Percentiles rank a stretch among this genome's conserved stretches.
These are phyloP conservation scores for Scarus forsteni DNA, from an alignment of 2,797 vertebrate genomes.

Conservation along the genomic window DNA sequence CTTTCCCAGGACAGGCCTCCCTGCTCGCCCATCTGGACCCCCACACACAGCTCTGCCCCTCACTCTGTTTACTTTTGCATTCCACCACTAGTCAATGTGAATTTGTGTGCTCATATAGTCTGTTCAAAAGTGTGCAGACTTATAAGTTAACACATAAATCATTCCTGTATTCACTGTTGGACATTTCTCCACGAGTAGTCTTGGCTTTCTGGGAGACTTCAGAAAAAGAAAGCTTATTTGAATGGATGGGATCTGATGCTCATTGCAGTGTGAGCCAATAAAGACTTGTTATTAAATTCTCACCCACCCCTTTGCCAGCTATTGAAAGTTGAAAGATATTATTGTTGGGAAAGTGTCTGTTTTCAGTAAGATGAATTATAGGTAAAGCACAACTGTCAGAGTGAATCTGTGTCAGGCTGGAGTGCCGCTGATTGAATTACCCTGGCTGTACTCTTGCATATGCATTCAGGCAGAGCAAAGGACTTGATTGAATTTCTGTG, in stretches of 20 bases:
- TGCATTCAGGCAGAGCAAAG: conserved; percentile 54
- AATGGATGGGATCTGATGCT: conserved; percentile 54
- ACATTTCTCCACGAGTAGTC: conserved; percentile 28
- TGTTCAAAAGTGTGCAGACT: conserved; percentile 42
- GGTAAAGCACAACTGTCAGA: conserved; percentile 78
- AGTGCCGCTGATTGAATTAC: conserved; percentile 80
- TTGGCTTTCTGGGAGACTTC: conserved; percentile 27
- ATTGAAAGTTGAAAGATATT: conserved; percentile 73
- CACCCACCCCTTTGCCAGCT: conserved; percentile 71
- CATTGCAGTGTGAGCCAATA: conserved; percentile 66
- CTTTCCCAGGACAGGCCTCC: conserved; percentile 78
- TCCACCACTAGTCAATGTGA: conserved; percentile 57
- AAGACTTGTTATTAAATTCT: conserved; percentile 74
- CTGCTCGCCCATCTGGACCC: conserved; percentile 82
- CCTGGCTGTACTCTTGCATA: conserved; percentile 66
- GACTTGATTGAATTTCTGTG: conserved; percentile 57
- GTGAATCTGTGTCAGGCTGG: conserved; percentile 79
- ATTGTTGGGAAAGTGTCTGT: conserved; percentile 80
- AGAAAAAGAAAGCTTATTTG: conserved; percentile 40
- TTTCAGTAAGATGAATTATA: conserved; percentile 82
- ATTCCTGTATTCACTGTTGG: conserved; percentile 26
- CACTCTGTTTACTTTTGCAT: conserved; percentile 77
- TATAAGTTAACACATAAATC: conserved; percentile 39
- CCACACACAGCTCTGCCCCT: conserved; percentile 54
- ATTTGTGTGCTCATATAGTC: conserved; percentile 45